Base-by-base conservation (phyloP, 92 coral and sea anemone species). In the Actinostola sp. region DNA sequence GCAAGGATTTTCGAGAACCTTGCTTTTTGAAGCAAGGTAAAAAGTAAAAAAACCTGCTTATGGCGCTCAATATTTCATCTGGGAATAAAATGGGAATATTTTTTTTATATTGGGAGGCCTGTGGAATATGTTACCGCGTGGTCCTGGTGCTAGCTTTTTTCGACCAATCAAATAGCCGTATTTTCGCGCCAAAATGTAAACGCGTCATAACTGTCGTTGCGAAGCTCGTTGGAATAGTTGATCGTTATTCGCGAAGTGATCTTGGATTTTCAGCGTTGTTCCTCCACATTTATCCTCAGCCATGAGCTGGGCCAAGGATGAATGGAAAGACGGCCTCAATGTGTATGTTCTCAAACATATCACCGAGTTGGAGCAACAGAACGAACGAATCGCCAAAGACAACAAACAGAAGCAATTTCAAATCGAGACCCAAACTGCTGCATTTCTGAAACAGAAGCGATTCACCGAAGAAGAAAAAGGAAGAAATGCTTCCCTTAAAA, bases 261-360 rank as follows among this genome's bases (percentile, higher is more conserved):
- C 24, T 25, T 28, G 43, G 13, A 30, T 23, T 23, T 60, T 72
- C 43, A n/a, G n/a, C n/a, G 7, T 21, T 31, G 57, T 20, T 41
- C 38, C 30, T 43, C 54, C 66, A 30, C 29, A 78, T 45, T 39
- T 65, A 45, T 19, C 29, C 67, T 71, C 76, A 55, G 76, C 58
- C 70, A 92, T 92, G 97, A 92, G 97, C 74, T 92, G 97, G 97
- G 97, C 97, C 15, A 86, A 83, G 67, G 97, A 92, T 50, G 97
- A 92, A 56, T 92, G 97, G 97, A 92, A 92, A 74, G 81, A 89
- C 32, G 97, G 89, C 35, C 63, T 92, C 20, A 79, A 72, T 16
- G 92, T 92, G 17, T 67, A 80, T 45, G 96, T 78, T 58, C 57
- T 92, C 38, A 86, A 86, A 67, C 72, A 92, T 35, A 82, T 92